Evolutionary conservation across 2,888 invertebrate species (phyloP).

Genomic region (Lasioglossum villosulum): DNA sequence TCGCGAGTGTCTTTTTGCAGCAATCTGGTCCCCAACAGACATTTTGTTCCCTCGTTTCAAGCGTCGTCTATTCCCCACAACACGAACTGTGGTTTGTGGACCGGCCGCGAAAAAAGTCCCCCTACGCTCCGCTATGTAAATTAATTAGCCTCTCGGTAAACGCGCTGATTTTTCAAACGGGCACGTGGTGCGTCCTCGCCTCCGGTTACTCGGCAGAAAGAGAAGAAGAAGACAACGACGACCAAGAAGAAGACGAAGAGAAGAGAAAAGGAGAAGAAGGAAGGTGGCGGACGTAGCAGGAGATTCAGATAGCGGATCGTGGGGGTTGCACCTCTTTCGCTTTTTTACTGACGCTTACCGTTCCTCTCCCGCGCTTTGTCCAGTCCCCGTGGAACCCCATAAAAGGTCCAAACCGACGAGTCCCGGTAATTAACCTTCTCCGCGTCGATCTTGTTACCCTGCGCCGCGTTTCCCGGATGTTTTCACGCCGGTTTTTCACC

Average conservation of each 20-base stretch:
- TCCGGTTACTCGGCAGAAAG: constrained; percentile 51
- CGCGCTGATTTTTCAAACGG: constrained; percentile 77
- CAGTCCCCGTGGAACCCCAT: constrained; percentile 61
- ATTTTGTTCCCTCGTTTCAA: not conserved
- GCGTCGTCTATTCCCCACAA: constrained; percentile 32
- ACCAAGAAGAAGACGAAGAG: constrained; percentile 33
- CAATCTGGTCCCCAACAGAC: no score
- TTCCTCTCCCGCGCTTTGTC: constrained; percentile 44
- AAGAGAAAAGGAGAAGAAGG: constrained; percentile 30
- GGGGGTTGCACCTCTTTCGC: constrained; percentile 65
- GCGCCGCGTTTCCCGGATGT: constrained; percentile 27
- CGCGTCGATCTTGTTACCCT: constrained; percentile 75
- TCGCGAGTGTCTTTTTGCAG: no score
- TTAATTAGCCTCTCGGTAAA: constrained; percentile 80
- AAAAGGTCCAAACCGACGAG: constrained; percentile 70
- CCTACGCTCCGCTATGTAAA: constrained; percentile 78
- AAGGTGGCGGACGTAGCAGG: constrained; percentile 64
- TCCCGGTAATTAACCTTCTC: constrained; percentile 79
- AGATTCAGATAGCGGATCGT: constrained; percentile 75
- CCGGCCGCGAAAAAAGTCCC: constrained; percentile 30
- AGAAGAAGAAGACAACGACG: constrained; percentile 22
- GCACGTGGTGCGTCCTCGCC: constrained; percentile 71
- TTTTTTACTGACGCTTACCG: constrained; percentile 56
- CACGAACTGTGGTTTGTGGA: not conserved
- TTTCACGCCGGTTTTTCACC: constrained; percentile 32